Base-by-base conservation (phyloP, 2,797 vertebrate genomes). In the Darevskia mixta region DNA sequence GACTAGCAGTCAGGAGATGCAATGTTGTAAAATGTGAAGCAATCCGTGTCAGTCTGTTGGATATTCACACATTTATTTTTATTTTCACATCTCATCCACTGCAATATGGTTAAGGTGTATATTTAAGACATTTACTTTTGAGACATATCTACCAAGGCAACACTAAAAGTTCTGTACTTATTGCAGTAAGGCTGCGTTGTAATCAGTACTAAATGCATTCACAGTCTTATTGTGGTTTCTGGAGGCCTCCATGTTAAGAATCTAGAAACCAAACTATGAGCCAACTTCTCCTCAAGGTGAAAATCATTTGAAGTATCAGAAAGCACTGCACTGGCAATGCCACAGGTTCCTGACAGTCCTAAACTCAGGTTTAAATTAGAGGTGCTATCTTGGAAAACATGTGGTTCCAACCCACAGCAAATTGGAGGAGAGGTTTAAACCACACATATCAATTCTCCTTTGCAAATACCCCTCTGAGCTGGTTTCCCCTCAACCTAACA, bases 61-160 rank as follows among this genome's bases (percentile, higher is more conserved):
- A 89, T 93, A 91, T 95, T 96, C 96, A 95, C 96, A 96, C 92
- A 0, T 96, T 96, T 96, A 96, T 96, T 96, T 96, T 96, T 95
- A 95, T 92, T 95, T 93, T 95, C 96, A 96, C 96, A 95, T 97
- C 95, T 94, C 92, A 96, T 80, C 10, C 43, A 88, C 85, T 95
- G 93, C 95, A 97, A 96, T 95, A 97, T 95, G 93, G 94, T 93
- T 69, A 95, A 95, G 96, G 95, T 97, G 92, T 61, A 83, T 20
- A 0, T 92, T 94, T 94, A 94, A 95, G 95, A 93, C 88, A 73
- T 85, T 90, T 29, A 77, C 88, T 93, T 93, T 93, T 94, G 13
- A 96, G 85, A 90, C 66, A 73, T 41, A 96, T 95, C 91, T 95
- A 87, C 27, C 90, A 82, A 91, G 95, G 92, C 92, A 96, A 90